phyloP scores from a whole-genome alignment of 2,113 vertebrate genomes.

The Sula dactylatra region DNA sequence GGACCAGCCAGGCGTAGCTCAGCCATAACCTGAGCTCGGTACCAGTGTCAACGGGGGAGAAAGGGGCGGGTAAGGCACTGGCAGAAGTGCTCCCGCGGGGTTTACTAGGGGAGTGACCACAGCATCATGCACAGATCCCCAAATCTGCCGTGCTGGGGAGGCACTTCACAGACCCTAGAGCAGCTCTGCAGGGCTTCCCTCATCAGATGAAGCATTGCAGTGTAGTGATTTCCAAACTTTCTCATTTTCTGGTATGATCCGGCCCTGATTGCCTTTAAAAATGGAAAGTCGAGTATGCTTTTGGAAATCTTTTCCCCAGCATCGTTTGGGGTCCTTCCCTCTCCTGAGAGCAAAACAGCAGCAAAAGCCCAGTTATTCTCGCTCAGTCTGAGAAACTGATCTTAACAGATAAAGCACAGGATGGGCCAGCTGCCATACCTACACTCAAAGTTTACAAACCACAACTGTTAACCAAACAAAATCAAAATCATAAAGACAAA shows the following conservation, averaged over 20 bases:
- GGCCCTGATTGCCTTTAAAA: background rate
- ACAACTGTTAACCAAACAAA: background rate
- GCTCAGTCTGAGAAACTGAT: background rate
- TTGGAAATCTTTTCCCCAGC: background rate
- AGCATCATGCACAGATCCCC: accelerated
- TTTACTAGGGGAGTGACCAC: background rate
- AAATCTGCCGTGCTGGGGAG: accelerated
- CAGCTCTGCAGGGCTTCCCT: background rate
- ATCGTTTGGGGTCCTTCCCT: background rate
- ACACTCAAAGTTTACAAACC: background rate
- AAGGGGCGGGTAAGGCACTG: accelerated
- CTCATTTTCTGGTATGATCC: background rate
- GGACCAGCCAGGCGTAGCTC: background rate
- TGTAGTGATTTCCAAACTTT: accelerated
- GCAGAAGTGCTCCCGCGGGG: background rate
- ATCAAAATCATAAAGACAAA: background rate
- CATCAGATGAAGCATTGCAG: background rate
- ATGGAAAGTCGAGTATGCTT: background rate
- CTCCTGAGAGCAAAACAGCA: background rate
- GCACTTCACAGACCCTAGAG: background rate
- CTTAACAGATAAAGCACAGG: background rate
- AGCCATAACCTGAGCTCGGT: background rate
- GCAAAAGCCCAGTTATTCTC: background rate
- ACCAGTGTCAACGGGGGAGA: background rate
- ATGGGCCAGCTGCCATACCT: background rate